Base-by-base conservation (phyloP, 2,797 vertebrate genomes). In the Melanotaenia maccullochi region DNA sequence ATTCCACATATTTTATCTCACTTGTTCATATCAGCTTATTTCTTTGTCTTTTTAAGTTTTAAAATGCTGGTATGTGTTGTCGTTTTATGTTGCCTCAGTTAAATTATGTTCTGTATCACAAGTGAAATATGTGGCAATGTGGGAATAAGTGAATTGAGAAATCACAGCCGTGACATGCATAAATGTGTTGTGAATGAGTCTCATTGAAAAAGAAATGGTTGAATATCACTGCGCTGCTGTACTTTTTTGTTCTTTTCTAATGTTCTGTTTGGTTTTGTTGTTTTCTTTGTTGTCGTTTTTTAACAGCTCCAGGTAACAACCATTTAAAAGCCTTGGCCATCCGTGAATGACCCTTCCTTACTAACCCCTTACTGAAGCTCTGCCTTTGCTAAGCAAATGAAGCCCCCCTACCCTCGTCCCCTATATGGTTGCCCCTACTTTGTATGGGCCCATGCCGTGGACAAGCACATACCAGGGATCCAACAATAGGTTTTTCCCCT, bases 231-330 rank as follows among this genome's bases (percentile, higher is more conserved):
- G 91, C 93, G 91, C 93, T 94, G 93, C 93, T 94, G 91, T 94
- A 92, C 76, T 78, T 93, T 93, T 93, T 89, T 84, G 90, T 95
- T 94, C 84, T 80, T 94, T 95, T 95, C 94, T 95, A 96, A 96
- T 91, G 89, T 95, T 95, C 92, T 95, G 91, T 95, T 95, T 95
- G 93, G 91, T 93, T 93, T 93, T 93, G 89, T 93, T 94, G 91
- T 94, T 94, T 95, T 95, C 94, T 94, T 95, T 95, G 93, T 95
- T 93, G 91, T 93, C 82, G 86, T 93, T 93, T 93, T 95, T 95
- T 95, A 95, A 95, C 95, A 96, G 95, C 95, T 96, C 95, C 95
- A 96, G 95, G 95, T 96, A 96, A 95, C 94, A 95, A 95, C 94
- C 94, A 95, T 95, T 96, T 95, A 93, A 96, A 95, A 95, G 94